These are phyloP conservation scores for Poeciliopsis turneri DNA, from an alignment of 2,797 vertebrate species.

Conservation along the genomic window DNA sequence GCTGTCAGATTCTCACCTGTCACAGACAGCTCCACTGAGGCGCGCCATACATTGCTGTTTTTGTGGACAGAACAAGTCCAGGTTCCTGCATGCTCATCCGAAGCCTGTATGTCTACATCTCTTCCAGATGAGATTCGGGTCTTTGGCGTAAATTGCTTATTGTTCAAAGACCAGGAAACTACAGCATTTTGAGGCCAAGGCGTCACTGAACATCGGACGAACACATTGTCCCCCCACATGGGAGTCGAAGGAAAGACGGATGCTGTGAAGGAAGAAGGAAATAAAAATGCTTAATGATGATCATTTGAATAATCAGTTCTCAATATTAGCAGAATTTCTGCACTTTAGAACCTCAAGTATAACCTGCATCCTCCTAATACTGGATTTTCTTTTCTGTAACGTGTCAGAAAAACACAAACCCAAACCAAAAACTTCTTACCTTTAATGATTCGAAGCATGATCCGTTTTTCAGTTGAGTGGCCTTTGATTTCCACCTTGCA, in stretches of 20 bases:
- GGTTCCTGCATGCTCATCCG: conserved; percentile 44
- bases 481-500: conserved; percentile 46
- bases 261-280: conserved; percentile 56
- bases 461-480: fast-evolving
- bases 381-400: not conserved
- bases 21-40: conserved; percentile 60
- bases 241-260: conserved; percentile 47
- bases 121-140: fast-evolving
- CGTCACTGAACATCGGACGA: conserved; percentile 60
- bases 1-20: conserved; percentile 63
- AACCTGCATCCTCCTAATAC: too few species aligned
- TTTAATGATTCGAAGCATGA: conserved; percentile 74
- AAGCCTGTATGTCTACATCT: conserved; percentile 19
- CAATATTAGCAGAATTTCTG: conserved; percentile 1
- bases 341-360: not conserved
- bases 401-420: not conserved
- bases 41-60: conserved; percentile 3
- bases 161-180: conserved; percentile 67
- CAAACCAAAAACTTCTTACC: conserved; percentile 57
- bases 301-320: not conserved
- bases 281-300: not conserved
- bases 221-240: conserved; percentile 33
- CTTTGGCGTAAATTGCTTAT: not conserved
- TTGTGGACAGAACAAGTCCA: conserved; percentile 73
- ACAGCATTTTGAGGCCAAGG: not conserved